Percentiles rank a stretch among this genome's conserved stretches.
Conservation (phyloP, 1,140 invertebrate genomes). For the Copidosoma floridanum region DNA sequence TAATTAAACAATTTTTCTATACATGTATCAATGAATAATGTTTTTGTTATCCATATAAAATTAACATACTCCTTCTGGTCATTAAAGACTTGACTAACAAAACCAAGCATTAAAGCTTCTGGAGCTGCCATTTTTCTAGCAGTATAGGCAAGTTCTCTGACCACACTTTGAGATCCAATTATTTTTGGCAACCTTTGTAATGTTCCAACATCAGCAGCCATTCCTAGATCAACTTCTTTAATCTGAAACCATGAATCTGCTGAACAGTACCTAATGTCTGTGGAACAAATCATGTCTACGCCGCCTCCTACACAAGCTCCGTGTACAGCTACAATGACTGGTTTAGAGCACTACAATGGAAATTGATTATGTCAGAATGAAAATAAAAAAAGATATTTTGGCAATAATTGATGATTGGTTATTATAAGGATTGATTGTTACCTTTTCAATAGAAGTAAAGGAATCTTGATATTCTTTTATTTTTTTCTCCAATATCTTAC, state of each 20-base stretch:
- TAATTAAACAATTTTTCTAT: conserved; percentile 5
- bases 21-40: too few species aligned
- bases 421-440: conserved; percentile 36
- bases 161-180: conserved; percentile 83
- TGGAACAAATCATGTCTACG: conserved; percentile 80
- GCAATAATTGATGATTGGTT: conserved; percentile 5
- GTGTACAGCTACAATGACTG: conserved; percentile 86
- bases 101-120: conserved; percentile 76
- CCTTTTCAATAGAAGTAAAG: conserved; percentile 77
- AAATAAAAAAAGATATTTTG: not conserved
- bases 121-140: conserved; percentile 75
- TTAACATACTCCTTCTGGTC: conserved; percentile 66
- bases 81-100: conserved; percentile 74
- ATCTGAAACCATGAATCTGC: conserved; percentile 90
- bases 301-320: conserved; percentile 88
- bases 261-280: conserved; percentile 91
- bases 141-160: conserved; percentile 84
- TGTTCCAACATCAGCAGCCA: conserved; percentile 93
- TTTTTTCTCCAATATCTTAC: conserved; percentile 64
- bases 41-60: not conserved
- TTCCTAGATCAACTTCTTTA: conserved; percentile 82
- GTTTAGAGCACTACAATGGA: conserved; percentile 72
- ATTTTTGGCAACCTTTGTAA: conserved; percentile 93
- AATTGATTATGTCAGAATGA: not conserved
- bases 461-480: conserved; percentile 76